These are phyloP conservation scores for Machaerirhynchus nigripectus DNA, from an alignment of 2,113 vertebrate species.

Conservation along the genomic window DNA sequence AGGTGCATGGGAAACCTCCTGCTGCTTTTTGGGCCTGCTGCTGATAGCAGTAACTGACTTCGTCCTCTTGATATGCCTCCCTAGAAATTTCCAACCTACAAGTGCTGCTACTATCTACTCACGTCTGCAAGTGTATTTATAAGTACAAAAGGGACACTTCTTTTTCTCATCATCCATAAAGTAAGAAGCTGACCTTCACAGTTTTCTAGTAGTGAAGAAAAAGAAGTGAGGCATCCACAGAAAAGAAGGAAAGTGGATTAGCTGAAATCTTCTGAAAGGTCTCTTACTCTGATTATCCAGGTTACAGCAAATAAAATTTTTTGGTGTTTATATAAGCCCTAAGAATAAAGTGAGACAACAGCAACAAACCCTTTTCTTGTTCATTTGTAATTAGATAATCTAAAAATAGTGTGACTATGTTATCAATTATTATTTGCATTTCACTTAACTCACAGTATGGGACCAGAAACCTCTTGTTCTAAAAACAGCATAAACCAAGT, in stretches of 20 bases:
- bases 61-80: not conserved
- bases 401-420: not conserved
- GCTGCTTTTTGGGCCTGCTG: not conserved
- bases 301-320: not conserved
- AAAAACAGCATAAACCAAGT: not conserved
- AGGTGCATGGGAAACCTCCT: not conserved
- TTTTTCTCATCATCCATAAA: not conserved
- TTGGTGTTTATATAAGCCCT: not conserved
- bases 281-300: not conserved
- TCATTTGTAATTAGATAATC: not conserved
- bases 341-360: not conserved
- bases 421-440: not conserved
- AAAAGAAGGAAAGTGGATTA: not conserved
- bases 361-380: not conserved
- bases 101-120: not conserved
- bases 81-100: not conserved
- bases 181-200: not conserved
- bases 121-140: not conserved
- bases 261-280: not conserved
- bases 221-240: not conserved
- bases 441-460: not conserved
- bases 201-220: not conserved
- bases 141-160: not conserved
- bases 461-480: not conserved
- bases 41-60: not conserved